Evolutionary conservation across 2,113 vertebrate species (phyloP), one percentile per base, ranked within the genome.

Genomic region (Rissa tridactyla): DNA sequence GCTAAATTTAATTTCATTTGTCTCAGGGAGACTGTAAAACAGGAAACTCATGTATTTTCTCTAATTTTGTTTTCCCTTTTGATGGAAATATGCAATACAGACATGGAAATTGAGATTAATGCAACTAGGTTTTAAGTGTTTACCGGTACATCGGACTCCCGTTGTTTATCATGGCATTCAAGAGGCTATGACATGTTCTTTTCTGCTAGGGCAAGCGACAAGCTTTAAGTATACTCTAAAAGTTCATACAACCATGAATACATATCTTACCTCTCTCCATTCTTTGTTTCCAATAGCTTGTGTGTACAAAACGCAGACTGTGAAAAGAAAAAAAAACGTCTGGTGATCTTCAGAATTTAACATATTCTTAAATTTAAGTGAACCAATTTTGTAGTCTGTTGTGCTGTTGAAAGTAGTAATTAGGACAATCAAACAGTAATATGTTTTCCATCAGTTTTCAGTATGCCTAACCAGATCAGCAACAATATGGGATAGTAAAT

Each of bases 261-360:
- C 10, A 11, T 8, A 84, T 95, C 99, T 99, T 98, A 99, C 99
- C 99, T 99, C 99, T 98, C 99, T 99, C 99, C 99, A 99, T 97
- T 99, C 99, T 97, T 99, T 99, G 98, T 99, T 99, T 97, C 99
- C 99, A 96, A 99, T 98, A 93, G 98, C 99, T 99, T 99, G 99
- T 27, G 98, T 98, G 97, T 99, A 99, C 94, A 99, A 99, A 94
- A 99, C 99, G 97, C 99, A 99, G 96, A 99, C 99, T 99, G 98
- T 51, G 96, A 95, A 73, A 85, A 79, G 44, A 93, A 95, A 71
- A 93, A 46, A 19, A 42, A 38, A 8, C 20, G 22, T 29, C 51
- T 7, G 13, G 30, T 97, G 46, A 96, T 78, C 95, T 90, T 80
- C 40, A 80, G 62, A 85, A 51, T 66, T 66, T 34, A 69, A 81